Evolutionary conservation across 2,113 vertebrate genomes (phyloP).

Genomic region (Amphiprion percula): DNA sequence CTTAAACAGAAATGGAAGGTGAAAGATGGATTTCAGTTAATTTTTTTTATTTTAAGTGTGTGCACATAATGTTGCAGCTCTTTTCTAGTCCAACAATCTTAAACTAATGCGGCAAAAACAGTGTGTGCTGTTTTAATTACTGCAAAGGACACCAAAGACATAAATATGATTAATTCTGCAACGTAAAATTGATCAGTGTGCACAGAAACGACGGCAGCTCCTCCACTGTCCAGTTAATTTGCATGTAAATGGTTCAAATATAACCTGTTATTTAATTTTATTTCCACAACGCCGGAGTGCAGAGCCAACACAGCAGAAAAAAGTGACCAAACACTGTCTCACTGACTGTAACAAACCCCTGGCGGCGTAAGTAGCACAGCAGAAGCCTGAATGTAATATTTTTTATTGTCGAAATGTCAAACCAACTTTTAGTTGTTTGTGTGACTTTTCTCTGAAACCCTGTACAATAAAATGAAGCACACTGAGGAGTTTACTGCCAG

Average conservation of each 20-base stretch:
- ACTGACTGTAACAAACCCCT: neutral
- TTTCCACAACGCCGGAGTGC: neutral
- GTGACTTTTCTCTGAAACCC: neutral
- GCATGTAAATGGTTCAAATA: too few species aligned
- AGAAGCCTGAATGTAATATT: conserved; percentile 13
- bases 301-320: neutral
- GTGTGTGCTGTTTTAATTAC: neutral
- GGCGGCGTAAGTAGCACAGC: too few species aligned
- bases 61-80: too few species aligned
- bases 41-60: neutral
- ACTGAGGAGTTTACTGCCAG: neutral
- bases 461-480: neutral
- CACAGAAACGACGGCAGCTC: neutral
- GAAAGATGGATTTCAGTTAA: too few species aligned
- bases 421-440: neutral
- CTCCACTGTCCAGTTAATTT: too few species aligned
- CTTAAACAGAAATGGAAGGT: neutral
- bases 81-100: neutral
- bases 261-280: neutral
- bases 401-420: conserved; percentile 12
- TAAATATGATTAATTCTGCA: too few species aligned
- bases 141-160: neutral
- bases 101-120: neutral
- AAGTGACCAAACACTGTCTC: conserved; percentile 9
- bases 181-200: too few species aligned